Evolutionary conservation across 64 coral and sea anemone genomes (phyloP).

Genomic region (Pocillopora damicornis): DNA sequence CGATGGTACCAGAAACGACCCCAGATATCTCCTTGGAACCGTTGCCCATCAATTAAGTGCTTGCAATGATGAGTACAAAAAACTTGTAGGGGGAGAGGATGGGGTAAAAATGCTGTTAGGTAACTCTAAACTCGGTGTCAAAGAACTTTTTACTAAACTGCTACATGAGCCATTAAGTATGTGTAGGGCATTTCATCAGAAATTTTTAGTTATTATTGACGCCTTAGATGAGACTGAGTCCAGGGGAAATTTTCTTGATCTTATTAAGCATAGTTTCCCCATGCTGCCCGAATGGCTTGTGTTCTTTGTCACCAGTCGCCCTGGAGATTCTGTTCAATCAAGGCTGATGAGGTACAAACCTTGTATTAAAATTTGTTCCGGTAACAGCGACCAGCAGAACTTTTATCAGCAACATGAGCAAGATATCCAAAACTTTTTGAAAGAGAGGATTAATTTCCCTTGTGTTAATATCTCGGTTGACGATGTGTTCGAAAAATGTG

Average conservation of each 20-base stretch:
- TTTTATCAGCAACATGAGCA: conserved; percentile 1
- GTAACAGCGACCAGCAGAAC: conserved; percentile 4
- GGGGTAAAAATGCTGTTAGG: background rate
- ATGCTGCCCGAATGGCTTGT: conserved; percentile 33
- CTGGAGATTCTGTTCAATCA: conserved; percentile 28
- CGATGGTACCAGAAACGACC: conserved; percentile 35
- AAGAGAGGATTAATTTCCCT: background rate
- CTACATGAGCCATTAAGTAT: conserved; percentile 40
- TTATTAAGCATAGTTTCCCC: conserved; percentile 36
- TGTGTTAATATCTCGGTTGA: background rate
- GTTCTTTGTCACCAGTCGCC: conserved; percentile 52
- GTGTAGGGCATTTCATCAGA: background rate
- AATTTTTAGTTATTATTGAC: conserved; percentile 28
- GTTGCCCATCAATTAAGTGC: conserved; percentile 28
- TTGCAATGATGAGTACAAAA: background rate
- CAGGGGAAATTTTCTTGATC: conserved; percentile 31
- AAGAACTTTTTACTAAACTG: conserved; percentile 44
- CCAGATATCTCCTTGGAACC: conserved; percentile 33
- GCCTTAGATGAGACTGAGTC: conserved; percentile 33
- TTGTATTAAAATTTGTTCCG: conserved; percentile 25
- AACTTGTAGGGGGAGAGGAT: conserved; percentile 12
- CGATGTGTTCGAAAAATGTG: background rate
- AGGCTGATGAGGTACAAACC: conserved; percentile 12
- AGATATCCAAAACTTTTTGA: conserved; percentile 24
- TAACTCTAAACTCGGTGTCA: conserved; percentile 26